Evolutionary conservation across 2,113 vertebrate genomes (phyloP).

Genomic region (Setophaga petechia): DNA sequence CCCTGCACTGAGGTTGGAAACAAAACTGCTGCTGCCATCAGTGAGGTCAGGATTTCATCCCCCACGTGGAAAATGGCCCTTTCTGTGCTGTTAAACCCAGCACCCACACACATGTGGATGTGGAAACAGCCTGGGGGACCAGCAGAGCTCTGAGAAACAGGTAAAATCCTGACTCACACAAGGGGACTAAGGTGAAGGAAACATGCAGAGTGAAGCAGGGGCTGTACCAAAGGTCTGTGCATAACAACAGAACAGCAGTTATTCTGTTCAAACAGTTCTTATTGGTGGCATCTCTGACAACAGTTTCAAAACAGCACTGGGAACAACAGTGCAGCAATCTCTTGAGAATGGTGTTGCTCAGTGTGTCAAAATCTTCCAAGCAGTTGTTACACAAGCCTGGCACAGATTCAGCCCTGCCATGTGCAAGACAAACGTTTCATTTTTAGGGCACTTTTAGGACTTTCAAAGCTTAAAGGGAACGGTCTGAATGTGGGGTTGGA

Average conservation of each 20-base stretch:
- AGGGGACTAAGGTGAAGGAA: not conserved
- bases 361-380: not conserved
- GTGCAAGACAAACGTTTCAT: not conserved
- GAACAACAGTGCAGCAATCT: not conserved
- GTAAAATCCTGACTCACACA: not conserved
- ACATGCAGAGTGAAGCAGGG: not conserved
- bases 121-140: not conserved
- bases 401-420: not conserved
- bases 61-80: not conserved
- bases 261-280: not conserved
- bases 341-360: not conserved
- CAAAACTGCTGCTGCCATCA: not conserved
- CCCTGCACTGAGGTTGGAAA: not conserved
- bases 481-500: not conserved
- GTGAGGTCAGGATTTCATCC: not conserved
- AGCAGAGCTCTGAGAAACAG: not conserved
- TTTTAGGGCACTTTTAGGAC: constrained; percentile 3
- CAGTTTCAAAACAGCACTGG: not conserved
- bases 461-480: not conserved
- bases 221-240: not conserved
- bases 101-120: not conserved
- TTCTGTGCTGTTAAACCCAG: not conserved
- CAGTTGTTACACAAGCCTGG: not conserved
- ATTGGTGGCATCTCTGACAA: constrained; percentile 22
- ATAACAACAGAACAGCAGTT: not conserved